Evolutionary conservation across 2,888 invertebrate species (phyloP).

Genomic region (Charanyca ferruginea): DNA sequence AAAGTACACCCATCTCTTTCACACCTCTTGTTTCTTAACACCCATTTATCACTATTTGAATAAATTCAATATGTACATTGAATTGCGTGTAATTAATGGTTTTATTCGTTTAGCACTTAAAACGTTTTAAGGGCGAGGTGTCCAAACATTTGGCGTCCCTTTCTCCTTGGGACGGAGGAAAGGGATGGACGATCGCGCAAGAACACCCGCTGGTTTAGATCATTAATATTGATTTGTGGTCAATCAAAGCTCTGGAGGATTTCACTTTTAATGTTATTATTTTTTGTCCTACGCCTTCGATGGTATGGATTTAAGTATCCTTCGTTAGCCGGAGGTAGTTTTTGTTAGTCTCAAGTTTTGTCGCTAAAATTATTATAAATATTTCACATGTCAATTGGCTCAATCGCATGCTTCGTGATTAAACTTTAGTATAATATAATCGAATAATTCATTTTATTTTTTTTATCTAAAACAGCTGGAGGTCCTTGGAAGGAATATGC

Average conservation of each 20-base stretch:
- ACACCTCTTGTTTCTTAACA: slow-evolving; percentile 85
- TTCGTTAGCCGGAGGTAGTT: slow-evolving; percentile 73
- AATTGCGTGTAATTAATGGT: slow-evolving; percentile 91
- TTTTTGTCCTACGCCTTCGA: slow-evolving; percentile 76
- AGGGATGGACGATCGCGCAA: slow-evolving; percentile 74
- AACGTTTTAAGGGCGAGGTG: slow-evolving; percentile 90
- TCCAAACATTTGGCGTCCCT: slow-evolving; percentile 84
- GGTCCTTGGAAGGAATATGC: background rate
- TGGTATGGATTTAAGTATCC: slow-evolving; percentile 66
- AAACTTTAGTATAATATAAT: slow-evolving; percentile 13
- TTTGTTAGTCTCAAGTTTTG: slow-evolving; percentile 61
- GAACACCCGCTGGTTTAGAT: slow-evolving; percentile 89
- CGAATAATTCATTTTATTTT: slow-evolving; percentile 9
- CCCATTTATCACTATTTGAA: slow-evolving; percentile 91
- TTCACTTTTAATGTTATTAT: slow-evolving; percentile 89
- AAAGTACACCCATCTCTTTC: slow-evolving; percentile 70
- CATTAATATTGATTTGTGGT: slow-evolving; percentile 92
- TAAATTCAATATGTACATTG: slow-evolving; percentile 92
- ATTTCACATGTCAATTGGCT: slow-evolving; percentile 59
- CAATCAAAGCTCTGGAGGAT: slow-evolving; percentile 90
- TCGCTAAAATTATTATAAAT: slow-evolving; percentile 57
- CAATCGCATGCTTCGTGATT: slow-evolving; percentile 34
- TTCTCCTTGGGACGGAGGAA: slow-evolving; percentile 68
- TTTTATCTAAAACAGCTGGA: slow-evolving; percentile 6
- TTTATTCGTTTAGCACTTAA: slow-evolving; percentile 91